Evolutionary conservation across 2,113 vertebrate species (phyloP).

Genomic region (Eolophus roseicapilla): DNA sequence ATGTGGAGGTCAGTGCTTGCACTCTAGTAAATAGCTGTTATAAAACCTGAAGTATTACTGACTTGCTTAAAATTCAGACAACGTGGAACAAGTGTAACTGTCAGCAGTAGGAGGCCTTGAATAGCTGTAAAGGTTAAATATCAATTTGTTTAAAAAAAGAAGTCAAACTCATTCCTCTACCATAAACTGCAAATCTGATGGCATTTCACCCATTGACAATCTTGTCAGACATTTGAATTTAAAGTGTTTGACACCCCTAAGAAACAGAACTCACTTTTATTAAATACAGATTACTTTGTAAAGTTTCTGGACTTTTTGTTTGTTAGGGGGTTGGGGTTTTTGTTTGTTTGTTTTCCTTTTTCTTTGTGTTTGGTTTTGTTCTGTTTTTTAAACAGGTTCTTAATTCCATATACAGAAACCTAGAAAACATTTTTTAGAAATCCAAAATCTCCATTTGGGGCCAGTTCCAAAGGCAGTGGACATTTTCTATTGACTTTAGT

Average conservation of each 20-base stretch:
- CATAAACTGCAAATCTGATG: conserved; percentile 30
- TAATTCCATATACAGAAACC: background rate
- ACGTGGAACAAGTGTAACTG: conserved; percentile 44
- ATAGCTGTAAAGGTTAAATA: conserved; percentile 69
- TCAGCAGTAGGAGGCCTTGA: conserved; percentile 62
- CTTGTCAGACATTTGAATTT: conserved; percentile 16
- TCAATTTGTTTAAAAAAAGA: conserved; percentile 65
- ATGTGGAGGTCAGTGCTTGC: conserved; percentile 54
- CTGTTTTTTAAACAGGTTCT: background rate
- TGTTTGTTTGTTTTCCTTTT: background rate
- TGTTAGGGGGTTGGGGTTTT: background rate
- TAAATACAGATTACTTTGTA: background rate
- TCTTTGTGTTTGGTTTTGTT: no score
- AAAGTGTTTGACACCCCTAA: background rate
- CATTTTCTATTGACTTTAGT: background rate
- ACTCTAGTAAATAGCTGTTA: conserved; percentile 37
- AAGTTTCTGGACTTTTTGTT: background rate
- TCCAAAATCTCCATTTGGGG: background rate
- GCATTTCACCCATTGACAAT: conserved; percentile 22
- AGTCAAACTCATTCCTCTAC: conserved; percentile 31
- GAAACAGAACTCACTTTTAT: background rate
- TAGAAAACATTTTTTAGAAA: background rate
- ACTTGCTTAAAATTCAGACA: conserved; percentile 64
- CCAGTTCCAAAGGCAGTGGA: background rate
- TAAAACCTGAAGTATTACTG: conserved; percentile 58